Base-by-base conservation (phyloP, 2,113 vertebrate genomes). In the Montifringilla adamsi region DNA sequence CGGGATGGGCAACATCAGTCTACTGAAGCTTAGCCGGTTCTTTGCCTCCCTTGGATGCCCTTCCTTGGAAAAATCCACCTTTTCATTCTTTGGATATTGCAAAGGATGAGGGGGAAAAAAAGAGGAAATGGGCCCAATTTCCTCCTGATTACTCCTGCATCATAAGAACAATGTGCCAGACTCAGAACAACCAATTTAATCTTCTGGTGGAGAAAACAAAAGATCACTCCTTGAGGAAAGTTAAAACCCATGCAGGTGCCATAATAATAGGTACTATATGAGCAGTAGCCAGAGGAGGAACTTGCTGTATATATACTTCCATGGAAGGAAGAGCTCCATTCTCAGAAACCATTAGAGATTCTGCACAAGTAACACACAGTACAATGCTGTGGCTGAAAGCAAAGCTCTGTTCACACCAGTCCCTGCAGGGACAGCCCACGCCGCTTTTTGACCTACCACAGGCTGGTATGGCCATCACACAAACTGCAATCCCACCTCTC, bases 1-100 rank as follows among this genome's bases (percentile, higher is more conserved):
- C 0, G 0, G 14, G 18, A 41, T 44, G 43, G 31, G 52, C 15
- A 52, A 63, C 44, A 70, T 1, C 7, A 18, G 13, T 23, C 50
- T 37, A 8, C 28, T 1, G 2, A 81, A 21, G 20, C 22, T 69
- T 53, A 79, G 23, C 10, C 37, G 44, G 3, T 39, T 77, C 50
- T 41, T 69, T 37, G 53, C 8, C 41, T 41, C 39, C 39, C 39
- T 12, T 81, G 27, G 39, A 30, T 24, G 17, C 35, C 37, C 10
- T 33, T 17, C 18, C 35, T 68, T 52, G 64, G 68, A 74, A 89
- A 94, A 35, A 87, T 12, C 33, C 8, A 47, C 11, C n/a, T 82
- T 66, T 66, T 35, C 41, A 23, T 49, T 39, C 28, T 80, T 74
- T 13, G 37, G 41, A 22, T 50, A 64, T 8, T 58, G 31, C 56